phyloP scores from a whole-genome alignment of 1,140 invertebrate species.

The Caenorhabditis remanei region DNA sequence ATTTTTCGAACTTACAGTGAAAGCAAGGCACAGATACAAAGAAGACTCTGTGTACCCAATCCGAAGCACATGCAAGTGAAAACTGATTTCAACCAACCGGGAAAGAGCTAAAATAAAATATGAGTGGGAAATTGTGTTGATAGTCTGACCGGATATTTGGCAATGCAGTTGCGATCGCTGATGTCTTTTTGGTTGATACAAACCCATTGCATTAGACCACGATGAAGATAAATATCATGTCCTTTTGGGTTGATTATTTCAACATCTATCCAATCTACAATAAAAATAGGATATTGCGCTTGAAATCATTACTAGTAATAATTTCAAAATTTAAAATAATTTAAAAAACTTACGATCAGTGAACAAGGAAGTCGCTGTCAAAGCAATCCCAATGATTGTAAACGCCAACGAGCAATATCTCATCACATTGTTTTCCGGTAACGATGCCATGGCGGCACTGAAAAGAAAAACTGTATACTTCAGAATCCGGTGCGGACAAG shows the following conservation, averaged over 20 bases:
- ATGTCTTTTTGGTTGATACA: slow-evolving; percentile 43
- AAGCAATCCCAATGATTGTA: slow-evolving; percentile 35
- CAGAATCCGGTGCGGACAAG: slow-evolving; percentile 1
- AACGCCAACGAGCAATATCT: slow-evolving; percentile 30
- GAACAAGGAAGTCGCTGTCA: slow-evolving; percentile 22
- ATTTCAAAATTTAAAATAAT: neutral
- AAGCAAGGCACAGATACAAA: neutral
- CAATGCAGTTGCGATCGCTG: slow-evolving; percentile 20
- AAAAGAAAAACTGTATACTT: slow-evolving; percentile 16
- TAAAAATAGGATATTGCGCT: too few relatives aligned
- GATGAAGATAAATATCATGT: neutral
- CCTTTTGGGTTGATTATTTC: slow-evolving; percentile 29
- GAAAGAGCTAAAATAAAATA: neutral
- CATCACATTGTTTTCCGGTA: slow-evolving; percentile 32
- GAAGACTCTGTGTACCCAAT: neutral
- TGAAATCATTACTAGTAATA: too few relatives aligned
- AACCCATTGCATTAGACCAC: slow-evolving; percentile 37
- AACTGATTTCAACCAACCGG: slow-evolving; percentile 28
- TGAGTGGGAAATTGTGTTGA: neutral
- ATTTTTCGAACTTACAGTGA: neutral
- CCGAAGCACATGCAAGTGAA: slow-evolving; percentile 31
- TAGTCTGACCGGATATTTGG: neutral
- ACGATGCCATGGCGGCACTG: neutral
- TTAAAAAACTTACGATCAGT: neutral
- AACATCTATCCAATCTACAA: slow-evolving; percentile 41